Evolutionary conservation across 1,140 invertebrate genomes (phyloP).

Genomic region (Paraescarpia echinospica): DNA sequence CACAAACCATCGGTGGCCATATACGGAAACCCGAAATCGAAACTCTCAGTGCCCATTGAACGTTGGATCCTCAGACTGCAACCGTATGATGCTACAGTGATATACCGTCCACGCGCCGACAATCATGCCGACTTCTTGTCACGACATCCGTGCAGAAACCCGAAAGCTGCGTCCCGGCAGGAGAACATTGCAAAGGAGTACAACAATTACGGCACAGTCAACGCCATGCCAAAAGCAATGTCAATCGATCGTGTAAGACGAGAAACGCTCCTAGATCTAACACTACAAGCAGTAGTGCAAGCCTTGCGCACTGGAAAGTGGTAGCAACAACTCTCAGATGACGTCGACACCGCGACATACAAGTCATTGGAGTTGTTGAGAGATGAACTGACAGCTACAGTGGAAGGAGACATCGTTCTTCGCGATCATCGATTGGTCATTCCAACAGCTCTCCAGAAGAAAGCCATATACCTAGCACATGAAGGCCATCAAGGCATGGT

Average conservation of each 20-base stretch:
- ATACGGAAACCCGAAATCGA: conserved; percentile 25
- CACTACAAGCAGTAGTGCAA: conserved; percentile 23
- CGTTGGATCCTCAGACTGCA: conserved; percentile 26
- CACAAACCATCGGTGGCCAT: conserved; percentile 36
- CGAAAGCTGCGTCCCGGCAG: not conserved
- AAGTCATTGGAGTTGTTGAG: not conserved
- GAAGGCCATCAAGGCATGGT: conserved; percentile 13
- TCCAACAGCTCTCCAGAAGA: conserved; percentile 10
- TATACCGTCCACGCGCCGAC: conserved; percentile 22
- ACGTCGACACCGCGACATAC: not conserved
- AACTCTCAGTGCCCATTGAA: conserved; percentile 24
- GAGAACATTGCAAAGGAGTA: conserved; percentile 17
- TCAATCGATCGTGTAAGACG: conserved; percentile 17
- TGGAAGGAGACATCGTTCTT: not conserved
- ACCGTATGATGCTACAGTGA: conserved; percentile 12
- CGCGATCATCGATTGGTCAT: not conserved
- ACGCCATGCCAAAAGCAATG: conserved; percentile 12
- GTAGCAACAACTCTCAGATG: not conserved
- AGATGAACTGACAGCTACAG: not conserved
- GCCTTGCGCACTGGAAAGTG: not conserved
- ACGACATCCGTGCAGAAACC: not conserved
- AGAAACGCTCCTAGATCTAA: conserved; percentile 17
- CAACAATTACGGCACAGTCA: conserved; percentile 12
- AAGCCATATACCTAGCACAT: not conserved
- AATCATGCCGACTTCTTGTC: conserved; percentile 31